Percentiles rank a stretch among this genome's conserved stretches.
These are phyloP conservation scores for Girardinus metallicus DNA, from an alignment of 2,797 vertebrate species.

Conservation along the genomic window DNA sequence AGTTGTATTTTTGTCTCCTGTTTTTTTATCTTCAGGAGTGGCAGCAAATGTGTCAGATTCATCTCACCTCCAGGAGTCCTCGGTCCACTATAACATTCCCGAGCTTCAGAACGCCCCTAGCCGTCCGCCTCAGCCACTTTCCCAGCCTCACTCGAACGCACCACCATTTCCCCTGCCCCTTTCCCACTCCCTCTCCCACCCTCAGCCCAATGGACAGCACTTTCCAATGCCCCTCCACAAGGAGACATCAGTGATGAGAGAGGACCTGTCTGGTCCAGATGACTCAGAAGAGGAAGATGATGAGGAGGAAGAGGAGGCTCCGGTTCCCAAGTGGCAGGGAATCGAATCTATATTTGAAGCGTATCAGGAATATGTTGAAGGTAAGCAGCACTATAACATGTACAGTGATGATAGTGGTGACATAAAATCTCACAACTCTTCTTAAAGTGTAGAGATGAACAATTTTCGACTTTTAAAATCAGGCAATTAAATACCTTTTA, in stretches of 20 bases:
- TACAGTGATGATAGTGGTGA: not conserved
- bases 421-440: not conserved
- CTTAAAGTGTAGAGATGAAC: not conserved
- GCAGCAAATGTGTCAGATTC: conserved; percentile 84
- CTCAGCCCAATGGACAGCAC: conserved; percentile 78
- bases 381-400: conserved; percentile 67
- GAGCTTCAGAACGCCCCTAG: conserved; percentile 89
- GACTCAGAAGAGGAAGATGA: conserved; percentile 81
- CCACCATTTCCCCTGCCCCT: conserved; percentile 58
- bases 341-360: conserved; percentile 97
- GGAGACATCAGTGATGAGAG: conserved; percentile 69
- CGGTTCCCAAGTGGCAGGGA: conserved; percentile 90
- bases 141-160: conserved; percentile 63
- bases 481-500: not conserved
- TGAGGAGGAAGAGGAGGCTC: conserved; percentile 84
- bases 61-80: conserved; percentile 90
- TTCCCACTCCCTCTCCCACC: conserved; percentile 50
- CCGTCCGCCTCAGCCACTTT: conserved; percentile 60
- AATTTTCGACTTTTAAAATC: not conserved
- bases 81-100: conserved; percentile 98
- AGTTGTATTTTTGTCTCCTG: not conserved
- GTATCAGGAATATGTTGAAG: conserved; percentile 97
- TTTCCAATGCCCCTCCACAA: conserved; percentile 60
- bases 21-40: conserved; percentile 71
- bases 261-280: conserved; percentile 83